Base-by-base conservation (phyloP, 2,113 vertebrate genomes). In the Lophotis ruficrista region DNA sequence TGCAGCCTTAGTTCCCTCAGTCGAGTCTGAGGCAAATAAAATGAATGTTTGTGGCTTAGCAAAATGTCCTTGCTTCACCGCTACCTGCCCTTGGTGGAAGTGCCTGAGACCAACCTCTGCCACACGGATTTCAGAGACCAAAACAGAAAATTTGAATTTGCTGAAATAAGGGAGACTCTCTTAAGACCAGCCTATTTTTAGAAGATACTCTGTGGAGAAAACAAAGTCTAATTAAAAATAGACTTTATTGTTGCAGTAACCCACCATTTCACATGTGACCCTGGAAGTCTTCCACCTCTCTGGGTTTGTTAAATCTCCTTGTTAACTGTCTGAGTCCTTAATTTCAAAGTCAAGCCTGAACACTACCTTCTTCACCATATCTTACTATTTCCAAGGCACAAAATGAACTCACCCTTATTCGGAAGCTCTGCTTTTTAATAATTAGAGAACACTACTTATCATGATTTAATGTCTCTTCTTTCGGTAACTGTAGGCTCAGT, bases 171-270 rank as follows among this genome's bases (percentile, higher is more conserved):
- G 31, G n/a, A 64, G 37, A 81, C 20, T 75, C 7, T 66, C 43
- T 84, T 68, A 92, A 93, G 18, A 22, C 15, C 25, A 82, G 31
- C 9, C 53, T 94, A 92, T 92, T 92, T 97, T 92, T 94, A 89
- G 69, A 90, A 95, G 80, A 45, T 75, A 10, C 28, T 94, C 51
- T 89, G 48, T 66, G 76, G 37, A 75, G 35, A 87, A 95, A 94
- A 95, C 68, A 81, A 76, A 84, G 68, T 92, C 79, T 93, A 83
- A 96, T 95, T 92, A 77, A 71, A 94, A 89, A 3, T 92, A 92
- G 72, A 33, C 31, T 91, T 83, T 38, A 28, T 21, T 86, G n/a
- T 87, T 94, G 43, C 72, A 87, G 69, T 66, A 92, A 71, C 56
- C 23, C 47, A 66, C n/a, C 31, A 69, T 82, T 89, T 94, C 77